Evolutionary conservation across 2,797 vertebrate species (phyloP).

Genomic region (Cossypha niveicapilla): DNA sequence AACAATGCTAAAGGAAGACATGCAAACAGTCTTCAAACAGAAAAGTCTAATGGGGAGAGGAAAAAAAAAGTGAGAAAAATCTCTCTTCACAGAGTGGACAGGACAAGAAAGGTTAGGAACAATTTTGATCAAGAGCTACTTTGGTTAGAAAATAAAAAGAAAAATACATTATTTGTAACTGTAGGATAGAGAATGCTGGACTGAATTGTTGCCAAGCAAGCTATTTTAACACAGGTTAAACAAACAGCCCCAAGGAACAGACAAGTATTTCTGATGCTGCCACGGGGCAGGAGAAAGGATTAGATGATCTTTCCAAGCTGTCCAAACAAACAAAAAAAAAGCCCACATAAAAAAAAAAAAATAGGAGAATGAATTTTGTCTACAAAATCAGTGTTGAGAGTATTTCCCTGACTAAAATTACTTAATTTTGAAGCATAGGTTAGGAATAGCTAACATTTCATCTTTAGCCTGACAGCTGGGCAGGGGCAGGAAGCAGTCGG

Average conservation of each 20-base stretch:
- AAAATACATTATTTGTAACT: background rate
- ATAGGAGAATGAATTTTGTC: background rate
- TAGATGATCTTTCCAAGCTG: background rate
- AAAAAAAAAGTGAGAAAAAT: background rate
- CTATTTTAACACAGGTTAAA: background rate
- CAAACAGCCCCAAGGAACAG: background rate
- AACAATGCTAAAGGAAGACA: background rate
- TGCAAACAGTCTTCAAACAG: background rate
- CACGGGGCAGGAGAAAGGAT: background rate
- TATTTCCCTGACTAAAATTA: background rate
- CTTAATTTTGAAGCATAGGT: background rate
- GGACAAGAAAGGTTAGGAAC: background rate
- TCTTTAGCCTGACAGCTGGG: background rate
- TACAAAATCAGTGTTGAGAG: background rate
- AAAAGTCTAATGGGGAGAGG: fast-evolving
- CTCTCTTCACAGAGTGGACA: background rate
- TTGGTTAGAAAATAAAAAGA: background rate
- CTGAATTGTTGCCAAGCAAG: background rate
- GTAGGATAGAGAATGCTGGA: background rate
- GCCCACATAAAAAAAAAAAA: background rate
- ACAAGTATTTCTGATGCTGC: background rate
- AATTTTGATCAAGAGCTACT: background rate
- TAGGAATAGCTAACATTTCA: background rate
- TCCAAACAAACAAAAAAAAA: background rate
- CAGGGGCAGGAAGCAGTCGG: background rate